Percentiles rank a stretch among this genome's conserved stretches.
These are phyloP conservation scores for Barnardius zonarius DNA, from an alignment of 2,113 vertebrate genomes.

Conservation along the genomic window DNA sequence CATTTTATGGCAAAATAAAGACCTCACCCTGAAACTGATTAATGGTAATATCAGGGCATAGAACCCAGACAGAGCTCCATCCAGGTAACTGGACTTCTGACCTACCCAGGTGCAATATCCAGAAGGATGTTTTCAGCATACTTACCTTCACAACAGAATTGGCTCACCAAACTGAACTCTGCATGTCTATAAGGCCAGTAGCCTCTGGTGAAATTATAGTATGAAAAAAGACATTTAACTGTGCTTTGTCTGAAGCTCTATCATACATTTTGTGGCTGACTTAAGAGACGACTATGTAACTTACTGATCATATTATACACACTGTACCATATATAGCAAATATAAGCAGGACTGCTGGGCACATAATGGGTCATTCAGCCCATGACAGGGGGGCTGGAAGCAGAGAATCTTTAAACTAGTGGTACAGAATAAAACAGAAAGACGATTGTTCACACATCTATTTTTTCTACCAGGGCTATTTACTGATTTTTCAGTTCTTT, in stretches of 20 bases:
- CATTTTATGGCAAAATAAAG: background rate
- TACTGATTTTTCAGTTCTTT: background rate
- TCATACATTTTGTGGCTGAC: background rate
- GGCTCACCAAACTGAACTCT: background rate
- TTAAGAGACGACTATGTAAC: background rate
- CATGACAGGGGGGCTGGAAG: background rate
- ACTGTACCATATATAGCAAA: background rate
- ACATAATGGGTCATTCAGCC: background rate
- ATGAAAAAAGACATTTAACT: background rate
- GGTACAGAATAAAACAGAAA: background rate
- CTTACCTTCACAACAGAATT: background rate
- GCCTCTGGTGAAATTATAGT: background rate
- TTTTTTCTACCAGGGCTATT: background rate
- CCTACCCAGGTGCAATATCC: fast-evolving
- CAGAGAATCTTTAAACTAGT: background rate
- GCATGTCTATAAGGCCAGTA: background rate
- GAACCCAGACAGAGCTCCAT: background rate
- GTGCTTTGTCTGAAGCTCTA: background rate
- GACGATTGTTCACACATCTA: background rate
- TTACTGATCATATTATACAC: background rate
- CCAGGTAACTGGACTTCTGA: background rate
- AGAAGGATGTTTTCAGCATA: background rate
- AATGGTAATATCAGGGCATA: background rate
- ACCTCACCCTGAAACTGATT: background rate
- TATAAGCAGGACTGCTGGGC: background rate